Evolutionary conservation across 2,797 vertebrate species (phyloP), one percentile per base, ranked within the genome.

Genomic region (Poeciliopsis gracilis): DNA sequence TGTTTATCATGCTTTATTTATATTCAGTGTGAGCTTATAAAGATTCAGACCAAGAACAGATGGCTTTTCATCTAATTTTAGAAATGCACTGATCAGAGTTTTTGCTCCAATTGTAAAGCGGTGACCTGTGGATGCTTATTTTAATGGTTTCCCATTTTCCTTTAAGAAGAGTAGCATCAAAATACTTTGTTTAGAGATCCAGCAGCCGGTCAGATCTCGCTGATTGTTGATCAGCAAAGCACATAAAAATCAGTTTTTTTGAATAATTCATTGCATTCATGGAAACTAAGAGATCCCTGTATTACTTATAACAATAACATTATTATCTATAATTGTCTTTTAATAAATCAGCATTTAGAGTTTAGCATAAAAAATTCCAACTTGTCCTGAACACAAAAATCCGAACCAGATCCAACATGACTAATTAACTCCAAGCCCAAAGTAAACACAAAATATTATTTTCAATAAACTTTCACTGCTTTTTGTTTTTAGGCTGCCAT

Each of bases 1-100:
- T 78, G 69, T 81, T 77, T 57, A 51, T 86, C 46, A 61, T 76
- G 28, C 77, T 85, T 89, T 86, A 84, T 90, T 78, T 88, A 76
- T 86, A 78, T 79, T 78, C 76, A 77, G 77, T 84, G 77, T 73
- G 15, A 75, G 83, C 83, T 80, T 84, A 30, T 57, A 77, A 82
- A 51, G 78, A 81, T 82, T 36, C 30, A 76, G n/a, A 72, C 77
- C 78, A 78, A 83, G 79, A 82, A 76, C 36, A 8, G 51, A 53
- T 85, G 70, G 69, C 33, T 83, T 73, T 73, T 84, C 10, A 79
- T 83, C 85, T 10, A 20, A 82, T 84, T 83, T 86, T 55, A 46
- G 41, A 46, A 23, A 46, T 70, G 43, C 2, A 46, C 23, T 0
- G 10, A 30, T 70, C 12, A 70, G 41, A 45, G 4, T 13, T 70